Evolutionary conservation across 2,888 invertebrate genomes (phyloP).

Genomic region (Diplolepis rosae): DNA sequence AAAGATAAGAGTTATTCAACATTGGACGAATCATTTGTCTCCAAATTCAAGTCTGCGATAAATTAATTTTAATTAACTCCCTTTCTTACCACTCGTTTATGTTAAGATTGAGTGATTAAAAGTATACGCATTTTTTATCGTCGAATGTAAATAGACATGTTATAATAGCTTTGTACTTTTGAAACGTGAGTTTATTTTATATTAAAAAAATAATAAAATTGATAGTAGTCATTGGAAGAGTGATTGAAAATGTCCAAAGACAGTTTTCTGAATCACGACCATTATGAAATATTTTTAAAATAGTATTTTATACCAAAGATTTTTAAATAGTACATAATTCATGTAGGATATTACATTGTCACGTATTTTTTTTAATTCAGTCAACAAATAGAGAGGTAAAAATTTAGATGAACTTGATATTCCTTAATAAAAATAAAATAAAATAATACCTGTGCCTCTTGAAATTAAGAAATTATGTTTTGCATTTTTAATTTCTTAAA

Average conservation of each 20-base stretch:
- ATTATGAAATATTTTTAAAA: neutral
- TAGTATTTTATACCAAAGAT: neutral
- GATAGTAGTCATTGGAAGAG: neutral
- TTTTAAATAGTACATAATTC: neutral
- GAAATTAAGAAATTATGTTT: no score
- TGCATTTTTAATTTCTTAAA: no score
- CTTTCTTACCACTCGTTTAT: neutral
- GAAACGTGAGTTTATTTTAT: conserved; percentile 33
- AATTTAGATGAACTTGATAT: no score
- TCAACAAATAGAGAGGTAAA: no score
- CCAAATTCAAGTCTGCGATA: neutral
- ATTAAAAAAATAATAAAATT: conserved; percentile 17
- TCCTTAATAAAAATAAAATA: no score
- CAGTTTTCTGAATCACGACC: neutral
- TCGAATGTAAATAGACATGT: conserved; percentile 34
- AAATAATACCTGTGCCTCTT: no score
- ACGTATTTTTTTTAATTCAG: no score
- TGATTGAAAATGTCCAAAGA: neutral
- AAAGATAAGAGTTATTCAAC: conserved; percentile 80
- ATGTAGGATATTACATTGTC: no score
- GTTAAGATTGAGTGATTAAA: neutral
- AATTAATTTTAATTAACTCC: neutral
- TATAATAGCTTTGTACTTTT: conserved; percentile 40
- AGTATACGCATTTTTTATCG: conserved; percentile 17
- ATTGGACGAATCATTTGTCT: conserved; percentile 62